Percentiles rank a stretch among this genome's conserved stretches.
These are phyloP conservation scores for Sphecodes monilicornis DNA, from an alignment of 2,888 invertebrate species.

Conservation along the genomic window DNA sequence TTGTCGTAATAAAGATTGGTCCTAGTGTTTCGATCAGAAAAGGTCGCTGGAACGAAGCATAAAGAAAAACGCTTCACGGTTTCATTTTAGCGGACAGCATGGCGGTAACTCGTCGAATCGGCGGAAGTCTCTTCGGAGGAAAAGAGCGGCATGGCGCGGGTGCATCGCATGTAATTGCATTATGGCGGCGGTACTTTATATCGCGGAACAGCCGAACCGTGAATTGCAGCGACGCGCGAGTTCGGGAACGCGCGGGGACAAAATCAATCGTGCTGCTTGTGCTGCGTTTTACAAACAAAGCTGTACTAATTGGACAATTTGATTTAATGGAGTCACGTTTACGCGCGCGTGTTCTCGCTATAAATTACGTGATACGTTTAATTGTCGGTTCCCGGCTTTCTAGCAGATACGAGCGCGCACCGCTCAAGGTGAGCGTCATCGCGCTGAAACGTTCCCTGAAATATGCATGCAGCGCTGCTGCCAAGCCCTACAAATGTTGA, in stretches of 20 bases:
- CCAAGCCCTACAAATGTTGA: conserved; percentile 10
- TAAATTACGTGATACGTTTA: conserved; percentile 56
- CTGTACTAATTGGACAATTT: conserved; percentile 66
- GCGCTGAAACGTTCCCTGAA: conserved; percentile 2
- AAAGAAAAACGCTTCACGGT: background rate
- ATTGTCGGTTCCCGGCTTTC: conserved; percentile 51
- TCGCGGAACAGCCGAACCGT: conserved; percentile 10
- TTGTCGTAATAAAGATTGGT: background rate
- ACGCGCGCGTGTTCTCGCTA: conserved; percentile 37
- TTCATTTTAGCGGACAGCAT: background rate
- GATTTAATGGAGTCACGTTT: conserved; percentile 64
- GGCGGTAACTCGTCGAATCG: conserved; percentile 6
- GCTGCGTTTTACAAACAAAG: conserved; percentile 55
- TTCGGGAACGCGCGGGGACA: background rate
- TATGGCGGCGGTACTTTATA: conserved; percentile 30
- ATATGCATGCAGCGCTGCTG: conserved; percentile 16
- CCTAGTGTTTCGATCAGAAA: no score
- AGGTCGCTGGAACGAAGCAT: background rate
- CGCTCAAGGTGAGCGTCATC: conserved; percentile 17
- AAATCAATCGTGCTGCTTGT: conserved; percentile 50
- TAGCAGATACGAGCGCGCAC: background rate
- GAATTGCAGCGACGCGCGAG: conserved; percentile 32
- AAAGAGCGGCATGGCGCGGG: conserved; percentile 4
- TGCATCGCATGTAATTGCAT: conserved; percentile 42
- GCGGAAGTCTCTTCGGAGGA: background rate